phyloP scores from a whole-genome alignment of 92 coral and sea anemone species.

The Micromussa lordhowensis region DNA sequence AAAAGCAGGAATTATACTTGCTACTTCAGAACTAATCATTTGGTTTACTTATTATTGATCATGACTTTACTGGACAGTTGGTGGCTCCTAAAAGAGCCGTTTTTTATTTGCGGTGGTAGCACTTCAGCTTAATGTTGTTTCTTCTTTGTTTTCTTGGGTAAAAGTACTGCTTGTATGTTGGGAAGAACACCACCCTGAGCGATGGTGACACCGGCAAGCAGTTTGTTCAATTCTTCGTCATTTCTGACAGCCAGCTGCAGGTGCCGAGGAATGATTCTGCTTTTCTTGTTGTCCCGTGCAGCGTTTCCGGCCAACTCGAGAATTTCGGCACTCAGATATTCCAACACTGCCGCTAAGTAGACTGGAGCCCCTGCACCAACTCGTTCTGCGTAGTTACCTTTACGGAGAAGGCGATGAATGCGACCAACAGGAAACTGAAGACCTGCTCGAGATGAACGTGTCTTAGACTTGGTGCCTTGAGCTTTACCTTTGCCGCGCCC shows the following conservation, averaged over 20 bases:
- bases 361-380: too few species aligned
- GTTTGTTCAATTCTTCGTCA: conserved; percentile 63
- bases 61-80: conserved; percentile 24
- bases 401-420: too few species aligned
- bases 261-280: conserved; percentile 59
- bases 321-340: conserved; percentile 62
- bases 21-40: too few species aligned
- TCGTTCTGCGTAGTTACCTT: too few species aligned
- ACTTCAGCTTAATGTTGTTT: conserved; percentile 18
- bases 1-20: too few species aligned
- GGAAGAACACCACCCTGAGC: conserved; percentile 61
- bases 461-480: too few species aligned
- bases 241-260: conserved; percentile 58
- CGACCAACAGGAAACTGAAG: too few species aligned
- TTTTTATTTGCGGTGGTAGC: background rate
- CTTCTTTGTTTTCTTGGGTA: conserved; percentile 55
- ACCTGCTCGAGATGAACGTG: too few species aligned
- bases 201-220: conserved; percentile 57
- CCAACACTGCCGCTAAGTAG: conserved; percentile 61
- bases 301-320: conserved; percentile 83
- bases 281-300: conserved; percentile 78
- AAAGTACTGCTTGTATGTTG: conserved; percentile 59
- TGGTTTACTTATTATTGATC: too few species aligned
- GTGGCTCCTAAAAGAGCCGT: conserved; percentile 89
- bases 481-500: too few species aligned